Conservation (phyloP, 2,797 vertebrate genomes). For the Monodelphis domestica region DNA sequence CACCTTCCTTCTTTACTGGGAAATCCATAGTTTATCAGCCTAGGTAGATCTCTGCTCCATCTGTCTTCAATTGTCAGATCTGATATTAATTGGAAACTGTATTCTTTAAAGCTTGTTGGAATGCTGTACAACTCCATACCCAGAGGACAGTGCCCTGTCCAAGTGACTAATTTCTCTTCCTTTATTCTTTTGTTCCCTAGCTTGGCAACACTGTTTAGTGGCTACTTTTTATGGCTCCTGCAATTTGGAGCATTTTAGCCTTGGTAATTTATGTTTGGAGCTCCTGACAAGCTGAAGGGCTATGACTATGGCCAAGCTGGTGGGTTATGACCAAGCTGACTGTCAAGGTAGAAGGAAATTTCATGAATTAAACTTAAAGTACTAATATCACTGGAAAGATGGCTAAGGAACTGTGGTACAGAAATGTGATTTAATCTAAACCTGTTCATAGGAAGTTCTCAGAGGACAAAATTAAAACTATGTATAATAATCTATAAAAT, state of each 20-base stretch:
- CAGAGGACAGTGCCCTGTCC: too few relatives aligned
- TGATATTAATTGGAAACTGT: background rate
- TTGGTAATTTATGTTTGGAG: background rate
- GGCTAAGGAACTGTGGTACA: too few relatives aligned
- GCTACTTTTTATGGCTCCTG: background rate
- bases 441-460: too few relatives aligned
- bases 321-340: too few relatives aligned
- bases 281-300: background rate
- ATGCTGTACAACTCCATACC: background rate
- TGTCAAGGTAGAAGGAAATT: too few relatives aligned
- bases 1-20: background rate
- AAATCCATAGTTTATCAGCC: background rate
- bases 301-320: too few relatives aligned
- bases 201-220: background rate
- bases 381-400: too few relatives aligned
- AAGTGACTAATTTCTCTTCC: background rate
- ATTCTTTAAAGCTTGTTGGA: background rate
- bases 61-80: background rate
- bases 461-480: too few relatives aligned
- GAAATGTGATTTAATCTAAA: too few relatives aligned
- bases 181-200: background rate
- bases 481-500: too few relatives aligned
- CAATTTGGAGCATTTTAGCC: background rate
- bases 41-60: background rate
- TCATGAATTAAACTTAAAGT: too few relatives aligned